Percentiles rank a stretch among this genome's conserved stretches.
Conservation (phyloP, 2,888 invertebrate genomes). For the Eupithecia vulgata region DNA sequence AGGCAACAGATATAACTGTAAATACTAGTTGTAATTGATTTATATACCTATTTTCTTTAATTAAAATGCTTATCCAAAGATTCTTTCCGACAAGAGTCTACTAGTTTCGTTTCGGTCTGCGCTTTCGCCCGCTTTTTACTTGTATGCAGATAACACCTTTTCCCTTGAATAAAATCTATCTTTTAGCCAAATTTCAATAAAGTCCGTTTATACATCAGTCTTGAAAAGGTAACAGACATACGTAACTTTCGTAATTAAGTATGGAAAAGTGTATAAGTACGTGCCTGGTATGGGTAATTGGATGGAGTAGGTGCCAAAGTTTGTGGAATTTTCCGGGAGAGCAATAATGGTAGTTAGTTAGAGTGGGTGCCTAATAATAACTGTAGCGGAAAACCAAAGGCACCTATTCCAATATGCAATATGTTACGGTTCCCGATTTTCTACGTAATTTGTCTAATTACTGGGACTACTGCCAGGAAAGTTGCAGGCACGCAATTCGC, state of each 20-base stretch:
- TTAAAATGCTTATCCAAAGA: no score
- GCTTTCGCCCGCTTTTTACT: no score
- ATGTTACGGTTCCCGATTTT: constrained; percentile 6
- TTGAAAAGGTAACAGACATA: neutral
- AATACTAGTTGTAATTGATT: no score
- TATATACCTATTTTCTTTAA: no score
- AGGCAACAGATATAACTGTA: no score
- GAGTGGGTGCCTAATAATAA: neutral
- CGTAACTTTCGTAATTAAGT: neutral
- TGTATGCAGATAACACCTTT: no score
- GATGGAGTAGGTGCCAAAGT: neutral
- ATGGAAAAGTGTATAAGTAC: neutral
- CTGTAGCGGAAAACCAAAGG: neutral
- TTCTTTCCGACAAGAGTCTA: no score
- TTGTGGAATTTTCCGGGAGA: neutral
- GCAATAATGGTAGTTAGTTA: neutral
- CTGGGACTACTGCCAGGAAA: constrained; percentile 18
- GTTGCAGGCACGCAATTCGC: constrained; percentile 21
- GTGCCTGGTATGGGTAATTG: neutral
- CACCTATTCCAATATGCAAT: constrained; percentile 8
- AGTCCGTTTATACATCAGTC: no score
- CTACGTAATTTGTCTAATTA: constrained; percentile 12
- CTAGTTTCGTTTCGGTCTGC: no score
- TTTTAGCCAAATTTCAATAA: no score
- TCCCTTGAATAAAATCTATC: no score